These are phyloP conservation scores for Baccha elongata DNA, from an alignment of 2,888 invertebrate genomes.

Conservation along the genomic window DNA sequence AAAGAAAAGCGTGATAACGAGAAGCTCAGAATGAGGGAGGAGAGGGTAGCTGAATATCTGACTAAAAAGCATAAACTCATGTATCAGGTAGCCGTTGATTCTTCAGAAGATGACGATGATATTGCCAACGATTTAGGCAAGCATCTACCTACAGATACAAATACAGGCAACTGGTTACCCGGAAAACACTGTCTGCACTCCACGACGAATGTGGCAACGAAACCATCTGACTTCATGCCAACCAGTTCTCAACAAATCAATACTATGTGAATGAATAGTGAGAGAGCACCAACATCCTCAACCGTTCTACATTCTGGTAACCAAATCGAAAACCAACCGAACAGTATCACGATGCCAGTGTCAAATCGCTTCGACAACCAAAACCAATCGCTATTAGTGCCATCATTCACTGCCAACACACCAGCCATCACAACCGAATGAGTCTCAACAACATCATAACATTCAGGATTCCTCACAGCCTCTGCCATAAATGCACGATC, in stretches of 20 bases:
- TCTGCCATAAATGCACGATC: neutral
- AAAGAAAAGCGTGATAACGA: conserved; percentile 27
- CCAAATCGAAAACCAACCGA: neutral
- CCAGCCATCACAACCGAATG: neutral
- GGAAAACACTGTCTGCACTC: neutral
- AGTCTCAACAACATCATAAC: neutral
- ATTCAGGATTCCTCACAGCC: neutral
- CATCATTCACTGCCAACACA: neutral
- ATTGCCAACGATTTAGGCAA: neutral
- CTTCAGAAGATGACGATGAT: conserved; percentile 1
- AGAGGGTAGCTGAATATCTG: conserved; percentile 8
- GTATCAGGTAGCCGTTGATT: conserved; percentile 2
- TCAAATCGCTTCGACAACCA: neutral
- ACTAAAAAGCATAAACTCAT: conserved; percentile 16
- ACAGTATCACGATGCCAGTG: neutral
- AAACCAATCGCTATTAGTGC: neutral
- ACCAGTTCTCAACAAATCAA: neutral
- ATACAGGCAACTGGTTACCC: neutral
- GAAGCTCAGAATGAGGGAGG: neutral
- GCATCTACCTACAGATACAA: neutral
- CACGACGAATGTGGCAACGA: neutral
- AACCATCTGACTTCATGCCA: neutral
- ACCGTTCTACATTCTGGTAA: too few species aligned
- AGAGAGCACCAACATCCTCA: neutral
- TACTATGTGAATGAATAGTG: neutral